phyloP scores from a whole-genome alignment of 1,140 invertebrate species.

The Gonatopus flavifemur region DNA sequence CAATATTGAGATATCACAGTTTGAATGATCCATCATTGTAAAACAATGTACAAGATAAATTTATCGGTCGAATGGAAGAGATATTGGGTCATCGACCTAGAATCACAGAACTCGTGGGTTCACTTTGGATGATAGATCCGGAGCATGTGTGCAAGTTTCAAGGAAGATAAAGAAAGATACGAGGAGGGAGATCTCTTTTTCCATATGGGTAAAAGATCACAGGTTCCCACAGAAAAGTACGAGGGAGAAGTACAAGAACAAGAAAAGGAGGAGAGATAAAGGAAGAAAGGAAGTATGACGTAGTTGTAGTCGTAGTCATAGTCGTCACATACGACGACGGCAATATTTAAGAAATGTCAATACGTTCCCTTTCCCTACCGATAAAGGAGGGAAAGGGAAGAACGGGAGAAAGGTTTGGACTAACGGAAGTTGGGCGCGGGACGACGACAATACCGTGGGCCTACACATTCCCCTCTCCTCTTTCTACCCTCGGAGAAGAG shows the following conservation, averaged over 20 bases:
- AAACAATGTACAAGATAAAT: too few species aligned
- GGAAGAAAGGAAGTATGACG: constrained; percentile 9
- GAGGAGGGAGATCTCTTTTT: too few species aligned
- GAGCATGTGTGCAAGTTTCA: constrained; percentile 25
- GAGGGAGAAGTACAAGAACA: constrained; percentile 12
- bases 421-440: constrained; percentile 26
- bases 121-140: constrained; percentile 21
- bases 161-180: constrained; percentile 22
- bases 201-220: constrained; percentile 24
- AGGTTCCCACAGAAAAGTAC: constrained; percentile 28
- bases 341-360: constrained; percentile 56
- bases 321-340: constrained; percentile 19
- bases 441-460: constrained; percentile 32
- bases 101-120: constrained; percentile 13
- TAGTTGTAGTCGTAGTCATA: constrained; percentile 5
- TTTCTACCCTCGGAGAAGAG: constrained; percentile 20
- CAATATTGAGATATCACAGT: too few species aligned
- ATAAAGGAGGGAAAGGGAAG: constrained; percentile 8
- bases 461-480: too few species aligned
- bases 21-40: too few species aligned
- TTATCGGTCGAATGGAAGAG: too few species aligned
- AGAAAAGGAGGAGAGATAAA: not conserved
- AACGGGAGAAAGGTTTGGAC: constrained; percentile 30
- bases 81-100: constrained; percentile 36
- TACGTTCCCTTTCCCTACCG: constrained; percentile 34